Conservation (phyloP, 2,888 invertebrate genomes). For the Drosophila putrida region DNA sequence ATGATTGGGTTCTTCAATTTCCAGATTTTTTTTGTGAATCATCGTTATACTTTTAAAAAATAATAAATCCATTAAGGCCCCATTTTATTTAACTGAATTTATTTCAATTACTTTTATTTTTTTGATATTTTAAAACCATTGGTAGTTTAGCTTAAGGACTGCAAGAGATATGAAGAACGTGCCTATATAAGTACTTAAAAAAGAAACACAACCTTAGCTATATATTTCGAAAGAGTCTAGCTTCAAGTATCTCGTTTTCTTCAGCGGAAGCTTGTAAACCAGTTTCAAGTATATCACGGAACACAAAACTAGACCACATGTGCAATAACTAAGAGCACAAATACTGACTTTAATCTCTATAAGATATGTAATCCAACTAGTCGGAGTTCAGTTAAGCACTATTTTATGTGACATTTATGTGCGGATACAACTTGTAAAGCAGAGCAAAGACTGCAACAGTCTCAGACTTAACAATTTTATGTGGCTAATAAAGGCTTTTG, state of each 20-base stretch:
- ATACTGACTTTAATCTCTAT: slow-evolving; percentile 16
- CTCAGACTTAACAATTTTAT: slow-evolving; percentile 38
- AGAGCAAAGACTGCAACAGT: slow-evolving; percentile 2
- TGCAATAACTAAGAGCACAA: neutral
- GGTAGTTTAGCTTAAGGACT: no score
- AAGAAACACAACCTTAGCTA: neutral
- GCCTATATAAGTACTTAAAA: no score
- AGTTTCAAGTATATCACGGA: neutral
- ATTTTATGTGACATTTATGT: slow-evolving; percentile 52
- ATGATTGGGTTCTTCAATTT: no score
- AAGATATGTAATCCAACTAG: slow-evolving; percentile 27
- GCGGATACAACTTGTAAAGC: slow-evolving; percentile 18
- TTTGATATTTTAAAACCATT: no score
- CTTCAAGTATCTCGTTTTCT: neutral
- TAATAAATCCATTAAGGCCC: no score
- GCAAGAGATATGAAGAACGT: no score
- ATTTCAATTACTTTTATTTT: neutral
- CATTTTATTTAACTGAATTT: neutral
- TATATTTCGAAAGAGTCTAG: neutral
- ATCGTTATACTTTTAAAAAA: no score
- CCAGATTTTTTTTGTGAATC: no score
- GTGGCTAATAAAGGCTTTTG: slow-evolving; percentile 20
- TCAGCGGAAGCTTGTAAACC: slow-evolving; percentile 5
- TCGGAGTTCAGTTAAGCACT: slow-evolving; percentile 21
- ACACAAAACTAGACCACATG: slow-evolving; percentile 1